Percentiles rank a stretch among this genome's conserved stretches.
Conservation (phyloP, 2,113 vertebrate genomes). For the Uria lomvia region DNA sequence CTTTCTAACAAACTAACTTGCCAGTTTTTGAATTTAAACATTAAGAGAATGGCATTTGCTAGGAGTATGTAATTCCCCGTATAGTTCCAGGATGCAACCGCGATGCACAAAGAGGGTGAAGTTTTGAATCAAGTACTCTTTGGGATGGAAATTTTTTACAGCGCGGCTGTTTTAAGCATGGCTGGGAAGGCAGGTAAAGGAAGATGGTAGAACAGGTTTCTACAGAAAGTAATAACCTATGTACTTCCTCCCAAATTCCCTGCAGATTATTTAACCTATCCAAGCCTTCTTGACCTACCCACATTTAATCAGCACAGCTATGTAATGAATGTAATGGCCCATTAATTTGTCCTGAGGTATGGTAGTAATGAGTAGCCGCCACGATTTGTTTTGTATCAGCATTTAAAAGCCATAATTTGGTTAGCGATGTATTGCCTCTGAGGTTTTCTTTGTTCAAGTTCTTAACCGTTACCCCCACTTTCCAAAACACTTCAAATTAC, state of each 20-base stretch:
- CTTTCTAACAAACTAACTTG: neutral
- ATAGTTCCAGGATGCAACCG: neutral
- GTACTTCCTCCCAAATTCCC: neutral
- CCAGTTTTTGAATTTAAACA: neutral
- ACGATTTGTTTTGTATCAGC: neutral
- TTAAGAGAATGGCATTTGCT: accelerated
- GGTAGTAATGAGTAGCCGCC: neutral
- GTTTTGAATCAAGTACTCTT: neutral
- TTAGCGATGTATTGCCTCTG: neutral
- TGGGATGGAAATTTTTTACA: neutral
- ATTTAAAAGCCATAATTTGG: neutral
- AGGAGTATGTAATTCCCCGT: neutral
- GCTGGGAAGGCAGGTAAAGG: neutral
- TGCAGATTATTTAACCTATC: neutral
- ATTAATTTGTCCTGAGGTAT: neutral
- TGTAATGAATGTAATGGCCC: neutral
- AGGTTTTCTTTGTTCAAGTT: neutral
- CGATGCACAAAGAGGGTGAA: neutral
- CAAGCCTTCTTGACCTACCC: neutral
- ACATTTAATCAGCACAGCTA: neutral
- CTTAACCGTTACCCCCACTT: neutral
- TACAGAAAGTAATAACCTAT: neutral
- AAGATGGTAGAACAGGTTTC: neutral
- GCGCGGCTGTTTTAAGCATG: neutral
- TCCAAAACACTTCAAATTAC: neutral